Evolutionary conservation across 2,113 vertebrate species (phyloP), one percentile per base, ranked within the genome.

Genomic region (Capreolus pygargus): DNA sequence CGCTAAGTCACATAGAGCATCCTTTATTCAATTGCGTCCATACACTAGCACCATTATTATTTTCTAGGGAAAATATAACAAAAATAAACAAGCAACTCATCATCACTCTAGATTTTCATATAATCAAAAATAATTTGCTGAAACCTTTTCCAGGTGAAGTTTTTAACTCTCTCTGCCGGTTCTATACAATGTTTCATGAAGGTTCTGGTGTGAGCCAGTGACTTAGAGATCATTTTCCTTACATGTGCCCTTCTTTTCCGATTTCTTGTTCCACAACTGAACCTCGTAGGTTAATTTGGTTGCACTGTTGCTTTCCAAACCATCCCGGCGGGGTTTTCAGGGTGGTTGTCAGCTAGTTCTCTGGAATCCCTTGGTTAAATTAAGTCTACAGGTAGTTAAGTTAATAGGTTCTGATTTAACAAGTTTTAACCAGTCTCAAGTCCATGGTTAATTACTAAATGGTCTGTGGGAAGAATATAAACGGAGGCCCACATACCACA

Each of bases 21-120:
- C 45, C 25, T 57, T 88, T 89, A 47, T 33, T 54, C 39, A 87
- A 74, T 54, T 43, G 76, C 54, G 76, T 86, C 43, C 83, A 89
- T 9, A 58, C 15, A 64, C n/a, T 45, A 78, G 33, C 87, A 85
- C 54, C 36, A 54, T 7, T 82, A 23, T 76, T n/a, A 84, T 83
- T 52, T 91, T 91, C 67, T 25, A 70, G 70, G 33, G 19, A 96
- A 89, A 94, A 92, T 25, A 93, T 52, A 79, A 85, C 15, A 70
- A 92, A 95, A 89, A 89, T 82, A 88, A 98, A 93, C 21, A 83
- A 86, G 47, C 25, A 86, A 81, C 25, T 93, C 30, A 57, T 96
- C 58, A 33, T 12, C 58, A n/a, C 33, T 87, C 27, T 25, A 84
- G 23, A 86, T 91, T 89, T 92, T 58, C 47, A 89, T 57, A 85